Conservation (phyloP, 2,888 invertebrate species). For the Galerucella calmariensis region DNA sequence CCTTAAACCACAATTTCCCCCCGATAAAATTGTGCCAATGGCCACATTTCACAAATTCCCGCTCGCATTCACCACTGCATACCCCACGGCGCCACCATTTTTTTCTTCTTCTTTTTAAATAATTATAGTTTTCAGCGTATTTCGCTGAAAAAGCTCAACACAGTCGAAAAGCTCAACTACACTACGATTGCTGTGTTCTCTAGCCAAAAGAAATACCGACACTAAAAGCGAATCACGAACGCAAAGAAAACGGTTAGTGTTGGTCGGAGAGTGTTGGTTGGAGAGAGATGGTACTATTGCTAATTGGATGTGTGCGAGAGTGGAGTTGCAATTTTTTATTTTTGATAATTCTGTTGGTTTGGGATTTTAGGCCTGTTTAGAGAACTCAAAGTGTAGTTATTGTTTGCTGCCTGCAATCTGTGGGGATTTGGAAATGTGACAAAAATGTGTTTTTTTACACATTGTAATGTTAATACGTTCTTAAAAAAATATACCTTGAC, state of each 20-base stretch:
- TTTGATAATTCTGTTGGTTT: neutral
- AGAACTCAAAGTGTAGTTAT: neutral
- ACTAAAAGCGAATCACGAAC: slow-evolving; percentile 12
- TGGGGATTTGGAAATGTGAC: too few species aligned
- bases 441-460: too few species aligned
- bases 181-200: slow-evolving; percentile 1
- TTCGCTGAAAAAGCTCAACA: neutral
- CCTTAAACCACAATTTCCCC: slow-evolving; percentile 46
- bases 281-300: slow-evolving; percentile 12
- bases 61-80: neutral
- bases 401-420: too few species aligned
- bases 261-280: slow-evolving; percentile 1
- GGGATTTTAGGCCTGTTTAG: neutral
- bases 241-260: slow-evolving; percentile 13
- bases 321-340: neutral
- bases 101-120: neutral
- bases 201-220: slow-evolving; percentile 21
- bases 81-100: slow-evolving; percentile 9
- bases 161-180: neutral
- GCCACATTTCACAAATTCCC: slow-evolving; percentile 8
- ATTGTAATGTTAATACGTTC: neutral
- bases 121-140: neutral
- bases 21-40: slow-evolving; percentile 48
- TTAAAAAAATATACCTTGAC: neutral
- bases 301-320: slow-evolving; percentile 6